Percentiles rank a stretch among this genome's conserved stretches.
Conservation (phyloP, 2,888 invertebrate genomes). For the Aphelenchoides bicaudatus region DNA sequence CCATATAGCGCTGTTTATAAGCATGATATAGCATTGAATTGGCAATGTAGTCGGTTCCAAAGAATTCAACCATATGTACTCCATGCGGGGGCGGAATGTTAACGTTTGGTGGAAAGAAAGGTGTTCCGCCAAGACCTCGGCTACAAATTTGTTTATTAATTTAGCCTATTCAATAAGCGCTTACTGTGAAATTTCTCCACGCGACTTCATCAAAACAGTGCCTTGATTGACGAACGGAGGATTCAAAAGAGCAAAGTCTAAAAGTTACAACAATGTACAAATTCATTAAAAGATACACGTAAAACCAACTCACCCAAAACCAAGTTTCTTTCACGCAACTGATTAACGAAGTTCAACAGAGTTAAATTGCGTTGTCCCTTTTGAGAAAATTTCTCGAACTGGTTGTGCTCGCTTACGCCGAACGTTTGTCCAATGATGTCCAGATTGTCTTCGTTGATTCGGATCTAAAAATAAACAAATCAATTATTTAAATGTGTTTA, state of each 20-base stretch:
- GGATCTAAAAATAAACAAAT: conserved; percentile 35
- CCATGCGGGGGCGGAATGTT: conserved; percentile 55
- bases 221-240: conserved; percentile 54
- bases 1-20: conserved; percentile 52
- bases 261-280: too few species aligned
- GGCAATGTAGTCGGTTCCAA: conserved; percentile 56
- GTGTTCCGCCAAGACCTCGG: conserved; percentile 55
- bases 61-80: conserved; percentile 59
- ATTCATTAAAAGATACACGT: too few species aligned
- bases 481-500: background rate
- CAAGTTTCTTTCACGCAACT: conserved; percentile 46
- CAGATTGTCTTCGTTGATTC: conserved; percentile 55
- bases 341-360: conserved; percentile 52
- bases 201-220: conserved; percentile 54
- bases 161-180: background rate
- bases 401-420: conserved; percentile 32
- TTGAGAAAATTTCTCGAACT: conserved; percentile 16
- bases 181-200: conserved; percentile 55
- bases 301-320: too few species aligned
- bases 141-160: conserved; percentile 29
- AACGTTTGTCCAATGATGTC: conserved; percentile 54
- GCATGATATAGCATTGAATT: conserved; percentile 60
- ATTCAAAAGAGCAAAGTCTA: conserved; percentile 52
- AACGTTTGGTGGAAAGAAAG: conserved; percentile 56
- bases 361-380: conserved; percentile 42